Conservation (phyloP, 1,140 invertebrate genomes). For the Monochamus saltuarius region DNA sequence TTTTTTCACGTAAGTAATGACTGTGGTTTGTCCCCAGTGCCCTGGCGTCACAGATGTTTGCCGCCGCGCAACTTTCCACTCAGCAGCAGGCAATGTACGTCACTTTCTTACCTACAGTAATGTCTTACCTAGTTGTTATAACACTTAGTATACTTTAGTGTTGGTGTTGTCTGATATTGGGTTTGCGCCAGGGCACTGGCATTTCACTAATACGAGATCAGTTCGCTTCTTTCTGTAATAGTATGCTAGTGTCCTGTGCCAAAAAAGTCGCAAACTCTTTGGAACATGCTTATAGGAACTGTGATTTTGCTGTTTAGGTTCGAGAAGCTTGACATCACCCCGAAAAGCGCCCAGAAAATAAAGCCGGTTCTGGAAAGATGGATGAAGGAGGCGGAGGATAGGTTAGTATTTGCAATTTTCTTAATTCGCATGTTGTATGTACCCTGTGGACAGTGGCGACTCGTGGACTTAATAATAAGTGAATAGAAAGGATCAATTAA, state of each 20-base stretch:
- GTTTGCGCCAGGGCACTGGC: conserved; percentile 80
- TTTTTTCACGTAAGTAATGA: conserved; percentile 15
- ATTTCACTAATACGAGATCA: conserved; percentile 45
- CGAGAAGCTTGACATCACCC: conserved; percentile 99
- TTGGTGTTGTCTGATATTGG: conserved; percentile 10
- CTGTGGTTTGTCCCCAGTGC: conserved; percentile 73
- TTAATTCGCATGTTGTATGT: too few relatives aligned
- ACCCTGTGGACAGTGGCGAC: too few relatives aligned
- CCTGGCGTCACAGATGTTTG: conserved; percentile 93
- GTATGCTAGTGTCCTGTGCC: conserved; percentile 72
- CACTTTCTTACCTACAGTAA: conserved; percentile 21
- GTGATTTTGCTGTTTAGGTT: conserved; percentile 69
- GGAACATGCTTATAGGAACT: background rate
- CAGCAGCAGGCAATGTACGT: conserved; percentile 90
- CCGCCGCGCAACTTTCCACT: conserved; percentile 83
- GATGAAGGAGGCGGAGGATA: conserved; percentile 98
- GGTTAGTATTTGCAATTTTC: conserved; percentile 73
- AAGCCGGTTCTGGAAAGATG: conserved; percentile 96
- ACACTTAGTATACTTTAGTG: background rate
- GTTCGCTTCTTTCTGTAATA: conserved; percentile 38
- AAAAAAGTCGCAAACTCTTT: conserved; percentile 1
- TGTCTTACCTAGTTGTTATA: conserved; percentile 12
- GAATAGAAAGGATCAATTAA: too few relatives aligned
- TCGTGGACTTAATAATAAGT: too few relatives aligned
- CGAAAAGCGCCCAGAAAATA: conserved; percentile 98